phyloP scores from a whole-genome alignment of 2,888 invertebrate genomes.

The Polyommatus icarus region DNA sequence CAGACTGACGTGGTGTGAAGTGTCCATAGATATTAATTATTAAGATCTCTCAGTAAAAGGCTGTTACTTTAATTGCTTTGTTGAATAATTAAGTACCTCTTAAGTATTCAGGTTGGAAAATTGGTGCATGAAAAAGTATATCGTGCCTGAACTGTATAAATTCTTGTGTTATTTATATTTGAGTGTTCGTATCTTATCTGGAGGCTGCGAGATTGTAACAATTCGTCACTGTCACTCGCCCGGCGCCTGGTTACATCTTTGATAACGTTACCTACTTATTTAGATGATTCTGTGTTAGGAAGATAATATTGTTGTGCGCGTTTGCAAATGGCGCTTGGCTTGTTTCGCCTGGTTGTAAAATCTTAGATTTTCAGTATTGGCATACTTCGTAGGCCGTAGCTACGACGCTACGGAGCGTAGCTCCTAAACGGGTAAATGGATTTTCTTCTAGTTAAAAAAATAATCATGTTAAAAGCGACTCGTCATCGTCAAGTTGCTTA shows the following conservation, averaged over 20 bases:
- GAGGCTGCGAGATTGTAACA: constrained; percentile 31
- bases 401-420: too few relatives aligned
- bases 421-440: too few relatives aligned
- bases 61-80: too few relatives aligned
- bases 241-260: constrained; percentile 24
- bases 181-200: constrained; percentile 31
- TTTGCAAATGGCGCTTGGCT: neutral
- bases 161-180: constrained; percentile 30
- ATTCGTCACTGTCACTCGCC: constrained; percentile 31
- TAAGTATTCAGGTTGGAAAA: neutral
- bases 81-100: too few relatives aligned
- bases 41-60: too few relatives aligned
- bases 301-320: neutral
- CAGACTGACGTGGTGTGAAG: too few relatives aligned
- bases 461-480: too few relatives aligned
- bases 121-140: neutral
- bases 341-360: neutral
- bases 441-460: too few relatives aligned
- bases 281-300: neutral
- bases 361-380: too few relatives aligned
- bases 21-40: too few relatives aligned
- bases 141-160: neutral
- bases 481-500: too few relatives aligned
- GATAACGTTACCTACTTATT: constrained; percentile 19
- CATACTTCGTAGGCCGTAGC: too few relatives aligned